phyloP scores from a whole-genome alignment of 2,888 invertebrate genomes.

The Diogma glabrata region DNA sequence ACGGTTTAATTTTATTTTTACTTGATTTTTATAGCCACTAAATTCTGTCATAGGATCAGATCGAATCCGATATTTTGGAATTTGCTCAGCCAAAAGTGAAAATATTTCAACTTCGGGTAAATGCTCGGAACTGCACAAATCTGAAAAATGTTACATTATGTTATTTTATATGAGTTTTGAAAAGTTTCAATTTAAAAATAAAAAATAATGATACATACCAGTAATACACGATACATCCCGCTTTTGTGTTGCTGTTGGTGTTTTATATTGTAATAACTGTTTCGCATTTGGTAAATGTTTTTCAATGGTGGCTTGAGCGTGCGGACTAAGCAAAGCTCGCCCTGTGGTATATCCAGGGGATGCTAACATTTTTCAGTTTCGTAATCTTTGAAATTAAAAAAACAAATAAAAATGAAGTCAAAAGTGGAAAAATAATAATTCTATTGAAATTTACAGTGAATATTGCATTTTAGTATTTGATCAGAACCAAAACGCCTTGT shows the following conservation, averaged over 20 bases:
- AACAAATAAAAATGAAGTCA: too few species aligned
- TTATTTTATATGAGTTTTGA: too few species aligned
- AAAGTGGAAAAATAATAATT: too few species aligned
- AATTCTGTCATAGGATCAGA: slow-evolving; percentile 90
- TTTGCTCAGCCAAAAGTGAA: slow-evolving; percentile 87
- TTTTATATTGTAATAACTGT: slow-evolving; percentile 24
- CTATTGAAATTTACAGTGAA: too few species aligned
- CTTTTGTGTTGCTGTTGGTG: slow-evolving; percentile 22
- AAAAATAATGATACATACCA: slow-evolving; percentile 26
- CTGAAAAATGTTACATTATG: too few species aligned
- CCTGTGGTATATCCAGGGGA: too few species aligned
- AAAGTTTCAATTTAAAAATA: too few species aligned
- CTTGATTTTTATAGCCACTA: slow-evolving; percentile 51
- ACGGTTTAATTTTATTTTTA: slow-evolving; percentile 1
- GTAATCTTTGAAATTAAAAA: too few species aligned
- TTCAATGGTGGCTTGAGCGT: slow-evolving; percentile 35
- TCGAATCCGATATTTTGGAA: slow-evolving; percentile 85
- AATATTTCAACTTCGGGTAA: slow-evolving; percentile 94
- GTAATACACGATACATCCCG: slow-evolving; percentile 34
- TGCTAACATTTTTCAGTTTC: too few species aligned
- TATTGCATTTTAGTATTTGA: too few species aligned
- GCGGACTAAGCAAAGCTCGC: slow-evolving; percentile 33
- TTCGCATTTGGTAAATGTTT: slow-evolving; percentile 35
- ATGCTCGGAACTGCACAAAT: slow-evolving; percentile 85
- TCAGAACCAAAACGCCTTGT: too few species aligned